Conservation (phyloP, 2,797 vertebrate genomes). For the Acestrorhynchus altus region DNA sequence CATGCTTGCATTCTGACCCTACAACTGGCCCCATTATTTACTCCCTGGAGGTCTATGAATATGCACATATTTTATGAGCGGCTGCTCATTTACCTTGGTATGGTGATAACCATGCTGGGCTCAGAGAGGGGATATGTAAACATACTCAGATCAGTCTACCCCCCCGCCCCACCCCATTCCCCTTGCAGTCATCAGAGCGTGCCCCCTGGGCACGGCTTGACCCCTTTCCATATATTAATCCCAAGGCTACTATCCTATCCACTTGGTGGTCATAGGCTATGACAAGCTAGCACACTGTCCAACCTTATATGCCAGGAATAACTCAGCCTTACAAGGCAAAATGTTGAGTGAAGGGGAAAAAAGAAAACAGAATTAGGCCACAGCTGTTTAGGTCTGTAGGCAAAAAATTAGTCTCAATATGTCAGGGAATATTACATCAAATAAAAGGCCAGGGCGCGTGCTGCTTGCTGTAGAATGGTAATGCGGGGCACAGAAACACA, state of each 20-base stretch:
- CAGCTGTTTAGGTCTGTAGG: conserved; percentile 90
- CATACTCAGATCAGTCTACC: conserved; percentile 43
- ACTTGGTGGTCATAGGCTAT: conserved; percentile 71
- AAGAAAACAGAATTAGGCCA: conserved; percentile 86
- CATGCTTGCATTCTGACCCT: conserved; percentile 50
- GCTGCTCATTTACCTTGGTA: conserved; percentile 57
- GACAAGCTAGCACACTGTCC: conserved; percentile 79
- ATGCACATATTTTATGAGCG: conserved; percentile 59
- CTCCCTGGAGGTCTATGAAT: conserved; percentile 49
- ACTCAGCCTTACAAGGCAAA: conserved; percentile 82
- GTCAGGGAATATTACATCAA: conserved; percentile 91
- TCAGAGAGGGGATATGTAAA: conserved; percentile 37
- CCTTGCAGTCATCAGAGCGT: conserved; percentile 37
- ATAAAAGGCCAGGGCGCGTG: conserved; percentile 64
- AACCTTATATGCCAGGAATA: conserved; percentile 77
- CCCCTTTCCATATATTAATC: conserved; percentile 62
- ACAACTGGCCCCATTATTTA: conserved; percentile 46
- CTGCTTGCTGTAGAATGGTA: conserved; percentile 22
- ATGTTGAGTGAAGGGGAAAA: conserved; percentile 71
- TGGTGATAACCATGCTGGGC: conserved; percentile 35
- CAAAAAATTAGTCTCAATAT: conserved; percentile 92
- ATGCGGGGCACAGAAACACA: conserved; percentile 5
- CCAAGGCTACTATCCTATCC: conserved; percentile 68
- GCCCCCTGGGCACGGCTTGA: conserved; percentile 53
- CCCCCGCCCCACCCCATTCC: conserved; percentile 10